These are phyloP conservation scores for Carettochelys insculpta DNA, from an alignment of 2,113 vertebrate genomes.

Conservation along the genomic window DNA sequence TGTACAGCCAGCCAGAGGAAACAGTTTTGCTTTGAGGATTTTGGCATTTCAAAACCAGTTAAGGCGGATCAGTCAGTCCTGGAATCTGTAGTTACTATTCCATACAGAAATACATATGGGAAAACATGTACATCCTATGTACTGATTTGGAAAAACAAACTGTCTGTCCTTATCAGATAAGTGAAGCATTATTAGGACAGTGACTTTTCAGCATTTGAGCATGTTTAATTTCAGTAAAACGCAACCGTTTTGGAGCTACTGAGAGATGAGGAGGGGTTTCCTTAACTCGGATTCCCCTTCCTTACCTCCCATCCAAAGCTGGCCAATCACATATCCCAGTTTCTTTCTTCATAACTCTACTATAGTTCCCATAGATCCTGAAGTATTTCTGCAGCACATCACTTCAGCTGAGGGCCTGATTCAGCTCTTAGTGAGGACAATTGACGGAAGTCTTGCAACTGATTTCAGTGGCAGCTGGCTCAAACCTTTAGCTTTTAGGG, in stretches of 20 bases:
- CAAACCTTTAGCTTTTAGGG: neutral
- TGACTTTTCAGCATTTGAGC: neutral
- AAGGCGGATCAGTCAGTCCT: neutral
- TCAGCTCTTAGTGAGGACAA: neutral
- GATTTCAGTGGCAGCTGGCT: neutral
- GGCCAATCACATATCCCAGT: accelerated
- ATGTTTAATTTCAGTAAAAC: neutral
- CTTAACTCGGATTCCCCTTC: neutral
- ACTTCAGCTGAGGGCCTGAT: neutral
- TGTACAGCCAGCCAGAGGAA: slow-evolving; percentile 55
- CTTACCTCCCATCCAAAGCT: neutral
- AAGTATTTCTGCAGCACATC: neutral
- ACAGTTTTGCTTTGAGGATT: slow-evolving; percentile 26
- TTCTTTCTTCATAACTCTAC: neutral
- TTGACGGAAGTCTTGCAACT: neutral
- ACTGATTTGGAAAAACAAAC: neutral
- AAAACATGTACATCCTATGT: neutral
- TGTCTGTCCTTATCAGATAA: neutral
- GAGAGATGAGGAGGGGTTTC: neutral
- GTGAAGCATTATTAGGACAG: neutral
- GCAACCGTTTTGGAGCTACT: accelerated
- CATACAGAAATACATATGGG: neutral
- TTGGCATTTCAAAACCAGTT: neutral
- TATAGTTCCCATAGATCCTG: accelerated
- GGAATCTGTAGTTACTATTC: neutral